A percentile compares a stretch with the other conserved stretches of the same genome.
Evolutionary conservation across 1,140 invertebrate species (phyloP).

Genomic region (Drosophila tsacasi): DNA sequence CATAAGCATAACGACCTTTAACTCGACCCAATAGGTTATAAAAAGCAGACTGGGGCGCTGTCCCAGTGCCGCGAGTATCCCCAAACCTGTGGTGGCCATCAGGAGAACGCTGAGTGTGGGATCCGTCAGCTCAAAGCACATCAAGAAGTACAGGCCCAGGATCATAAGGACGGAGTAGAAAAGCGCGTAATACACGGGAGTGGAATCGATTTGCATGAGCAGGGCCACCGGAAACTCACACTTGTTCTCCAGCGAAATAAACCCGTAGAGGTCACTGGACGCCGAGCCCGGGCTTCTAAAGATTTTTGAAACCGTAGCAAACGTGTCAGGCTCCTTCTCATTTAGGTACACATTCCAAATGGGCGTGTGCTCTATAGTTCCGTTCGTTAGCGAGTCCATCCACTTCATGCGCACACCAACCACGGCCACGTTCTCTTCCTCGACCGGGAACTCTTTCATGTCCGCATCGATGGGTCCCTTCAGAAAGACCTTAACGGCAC

Average conservation of each 20-base stretch:
- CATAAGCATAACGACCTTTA: slow-evolving; percentile 92
- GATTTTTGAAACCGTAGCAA: no score
- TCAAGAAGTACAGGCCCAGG: slow-evolving; percentile 90
- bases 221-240: slow-evolving; percentile 12
- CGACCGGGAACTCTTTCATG: neutral
- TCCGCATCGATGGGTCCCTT: neutral
- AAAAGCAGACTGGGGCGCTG: slow-evolving; percentile 89
- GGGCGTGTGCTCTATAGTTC: neutral
- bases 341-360: slow-evolving; percentile 17
- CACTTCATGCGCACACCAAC: neutral
- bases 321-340: fast-evolving
- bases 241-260: neutral
- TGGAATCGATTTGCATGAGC: slow-evolving; percentile 1
- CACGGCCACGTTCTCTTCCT: fast-evolving
- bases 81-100: slow-evolving; percentile 90
- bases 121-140: slow-evolving; percentile 93
- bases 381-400: neutral
- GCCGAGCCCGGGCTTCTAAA: fast-evolving
- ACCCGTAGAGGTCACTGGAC: fast-evolving
- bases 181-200: slow-evolving; percentile 85
- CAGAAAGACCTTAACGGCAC: neutral
- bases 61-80: slow-evolving; percentile 89
- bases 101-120: slow-evolving; percentile 92
- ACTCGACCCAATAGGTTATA: slow-evolving; percentile 93
- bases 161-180: slow-evolving; percentile 90